Evolutionary conservation across 35 echinoderm and acorn worm species (phyloP).

Genomic region (Diadema setosum): DNA sequence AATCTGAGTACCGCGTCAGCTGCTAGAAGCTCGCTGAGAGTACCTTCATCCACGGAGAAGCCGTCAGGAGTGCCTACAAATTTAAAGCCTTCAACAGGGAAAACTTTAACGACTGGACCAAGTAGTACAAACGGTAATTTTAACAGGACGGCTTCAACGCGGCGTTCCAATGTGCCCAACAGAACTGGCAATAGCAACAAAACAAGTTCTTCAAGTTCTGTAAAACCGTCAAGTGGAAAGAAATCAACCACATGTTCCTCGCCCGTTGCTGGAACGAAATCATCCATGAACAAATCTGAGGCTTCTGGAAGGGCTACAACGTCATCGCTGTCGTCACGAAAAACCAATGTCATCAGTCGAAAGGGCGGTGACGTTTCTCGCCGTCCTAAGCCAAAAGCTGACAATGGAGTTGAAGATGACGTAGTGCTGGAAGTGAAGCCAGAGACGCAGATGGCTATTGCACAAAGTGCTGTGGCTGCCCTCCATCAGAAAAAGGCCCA

Average conservation of each 20-base stretch:
- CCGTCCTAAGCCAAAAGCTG: neutral
- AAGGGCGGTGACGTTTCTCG: neutral
- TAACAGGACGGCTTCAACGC: neutral
- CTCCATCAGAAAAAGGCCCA: neutral
- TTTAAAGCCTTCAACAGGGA: neutral
- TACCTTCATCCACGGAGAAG: neutral
- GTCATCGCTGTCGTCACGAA: neutral
- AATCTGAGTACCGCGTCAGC: neutral
- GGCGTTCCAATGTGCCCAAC: neutral
- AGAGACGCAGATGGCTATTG: neutral
- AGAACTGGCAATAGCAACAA: neutral
- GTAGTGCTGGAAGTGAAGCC: neutral
- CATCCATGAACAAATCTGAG: neutral
- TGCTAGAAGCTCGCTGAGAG: neutral
- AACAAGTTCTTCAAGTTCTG: too few relatives aligned
- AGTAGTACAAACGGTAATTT: neutral
- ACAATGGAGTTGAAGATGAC: neutral
- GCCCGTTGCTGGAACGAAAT: neutral
- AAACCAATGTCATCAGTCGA: neutral
- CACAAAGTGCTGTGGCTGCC: neutral
- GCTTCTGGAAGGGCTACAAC: neutral
- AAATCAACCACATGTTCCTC: neutral
- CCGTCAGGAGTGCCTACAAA: neutral
- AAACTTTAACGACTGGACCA: neutral
- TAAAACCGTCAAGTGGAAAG: neutral